Evolutionary conservation across 2,888 invertebrate genomes (phyloP).

Genomic region (Operophtera brumata): DNA sequence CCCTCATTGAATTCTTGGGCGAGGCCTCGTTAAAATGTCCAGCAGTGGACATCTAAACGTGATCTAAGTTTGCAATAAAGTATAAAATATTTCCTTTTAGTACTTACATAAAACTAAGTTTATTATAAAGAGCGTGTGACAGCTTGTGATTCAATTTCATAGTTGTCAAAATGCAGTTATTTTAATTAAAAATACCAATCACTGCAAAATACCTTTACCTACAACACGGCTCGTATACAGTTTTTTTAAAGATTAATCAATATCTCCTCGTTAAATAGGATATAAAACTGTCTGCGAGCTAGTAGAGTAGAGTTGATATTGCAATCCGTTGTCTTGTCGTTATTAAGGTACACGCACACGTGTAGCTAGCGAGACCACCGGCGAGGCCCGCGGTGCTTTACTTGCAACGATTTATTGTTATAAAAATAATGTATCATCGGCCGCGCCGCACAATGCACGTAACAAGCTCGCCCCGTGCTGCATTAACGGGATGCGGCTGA

Average conservation of each 20-base stretch:
- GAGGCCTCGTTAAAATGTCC: too few species aligned
- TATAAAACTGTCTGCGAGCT: constrained; percentile 19
- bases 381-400: constrained; percentile 69
- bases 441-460: constrained; percentile 68
- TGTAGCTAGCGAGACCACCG: constrained; percentile 58
- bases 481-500: constrained; percentile 58
- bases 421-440: constrained; percentile 80
- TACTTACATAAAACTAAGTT: neutral
- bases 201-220: neutral
- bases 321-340: constrained; percentile 24
- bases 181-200: neutral
- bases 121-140: neutral
- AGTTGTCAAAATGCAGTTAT: neutral
- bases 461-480: constrained; percentile 70
- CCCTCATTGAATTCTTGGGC: too few species aligned
- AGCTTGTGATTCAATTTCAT: neutral
- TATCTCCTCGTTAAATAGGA: constrained; percentile 11
- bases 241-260: constrained; percentile 1
- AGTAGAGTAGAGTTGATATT: constrained; percentile 19
- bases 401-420: constrained; percentile 79
- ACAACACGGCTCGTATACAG: neutral
- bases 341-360: constrained; percentile 35
- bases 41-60: too few species aligned
- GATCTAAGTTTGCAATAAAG: neutral
- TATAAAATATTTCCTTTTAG: neutral